Conservation (phyloP, 2,888 invertebrate genomes). For the Anarsia innoxiella region DNA sequence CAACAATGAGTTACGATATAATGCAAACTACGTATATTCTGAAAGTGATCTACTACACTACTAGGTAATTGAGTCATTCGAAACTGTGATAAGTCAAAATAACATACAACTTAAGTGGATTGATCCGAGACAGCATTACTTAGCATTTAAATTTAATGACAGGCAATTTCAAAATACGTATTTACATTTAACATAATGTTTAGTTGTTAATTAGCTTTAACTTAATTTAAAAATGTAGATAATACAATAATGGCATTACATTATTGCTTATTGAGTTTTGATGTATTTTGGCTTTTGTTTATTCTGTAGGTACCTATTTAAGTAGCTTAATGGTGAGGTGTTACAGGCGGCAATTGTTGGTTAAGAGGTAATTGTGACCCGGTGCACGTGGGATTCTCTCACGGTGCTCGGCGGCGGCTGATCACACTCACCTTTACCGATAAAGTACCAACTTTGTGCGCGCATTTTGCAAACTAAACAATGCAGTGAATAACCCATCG, state of each 20-base stretch:
- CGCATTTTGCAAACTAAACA: conserved; percentile 35
- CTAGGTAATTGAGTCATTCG: conserved; percentile 42
- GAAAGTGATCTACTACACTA: conserved; percentile 36
- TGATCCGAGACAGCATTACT: conserved; percentile 15
- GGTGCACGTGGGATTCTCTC: conserved; percentile 61
- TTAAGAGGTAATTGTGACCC: conserved; percentile 47
- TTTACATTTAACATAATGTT: too few relatives aligned
- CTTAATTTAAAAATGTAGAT: too few relatives aligned
- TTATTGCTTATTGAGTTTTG: background rate
- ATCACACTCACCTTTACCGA: conserved; percentile 52
- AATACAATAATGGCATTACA: background rate
- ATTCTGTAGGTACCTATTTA: too few relatives aligned
- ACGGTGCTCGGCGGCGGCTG: conserved; percentile 41
- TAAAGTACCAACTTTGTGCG: conserved; percentile 33
- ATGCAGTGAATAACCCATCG: conserved; percentile 17
- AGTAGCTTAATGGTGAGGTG: conserved; percentile 16
- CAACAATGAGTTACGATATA: conserved; percentile 36
- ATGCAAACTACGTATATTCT: conserved; percentile 22
- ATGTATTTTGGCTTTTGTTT: conserved; percentile 1
- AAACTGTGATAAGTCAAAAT: conserved; percentile 31
- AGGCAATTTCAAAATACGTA: conserved; percentile 23
- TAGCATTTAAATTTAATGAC: conserved; percentile 11
- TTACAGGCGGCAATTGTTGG: conserved; percentile 47
- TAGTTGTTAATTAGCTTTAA: too few relatives aligned
- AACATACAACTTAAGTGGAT: conserved; percentile 26